Conservation (phyloP, 1,140 invertebrate species). For the Lasioglossum baleicum region DNA sequence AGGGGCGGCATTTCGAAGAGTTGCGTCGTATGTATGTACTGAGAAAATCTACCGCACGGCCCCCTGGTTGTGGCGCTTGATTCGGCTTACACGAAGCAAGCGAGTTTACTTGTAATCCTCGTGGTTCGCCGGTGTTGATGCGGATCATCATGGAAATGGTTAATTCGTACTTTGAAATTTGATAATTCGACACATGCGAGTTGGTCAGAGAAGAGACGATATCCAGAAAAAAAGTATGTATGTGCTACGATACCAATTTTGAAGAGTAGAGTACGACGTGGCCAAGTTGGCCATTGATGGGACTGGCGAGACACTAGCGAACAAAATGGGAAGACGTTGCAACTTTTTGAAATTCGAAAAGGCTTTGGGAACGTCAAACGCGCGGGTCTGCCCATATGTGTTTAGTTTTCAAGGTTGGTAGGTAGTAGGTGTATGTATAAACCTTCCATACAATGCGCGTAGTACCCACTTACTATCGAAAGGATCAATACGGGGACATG, state of each 20-base stretch:
- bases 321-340: background rate
- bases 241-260: conserved; percentile 46
- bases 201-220: background rate
- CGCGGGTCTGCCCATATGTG: conserved; percentile 16
- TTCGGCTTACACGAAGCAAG: background rate
- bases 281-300: conserved; percentile 29
- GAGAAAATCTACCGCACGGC: no score
- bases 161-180: background rate
- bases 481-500: conserved; percentile 73
- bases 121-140: no score
- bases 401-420: conserved; percentile 61
- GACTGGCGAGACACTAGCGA: conserved; percentile 28
- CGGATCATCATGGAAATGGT: no score
- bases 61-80: no score
- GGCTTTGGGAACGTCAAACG: conserved; percentile 30
- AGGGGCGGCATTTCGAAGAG: no score
- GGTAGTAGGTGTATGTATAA: conserved; percentile 58
- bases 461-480: conserved; percentile 72
- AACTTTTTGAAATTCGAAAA: conserved; percentile 33
- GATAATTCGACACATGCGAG: background rate
- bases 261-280: conserved; percentile 20
- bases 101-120: background rate
- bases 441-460: conserved; percentile 64
- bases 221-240: conserved; percentile 8
- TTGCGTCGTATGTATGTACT: no score